phyloP scores from a whole-genome alignment of 2,113 vertebrate species.

The Mellivora capensis region DNA sequence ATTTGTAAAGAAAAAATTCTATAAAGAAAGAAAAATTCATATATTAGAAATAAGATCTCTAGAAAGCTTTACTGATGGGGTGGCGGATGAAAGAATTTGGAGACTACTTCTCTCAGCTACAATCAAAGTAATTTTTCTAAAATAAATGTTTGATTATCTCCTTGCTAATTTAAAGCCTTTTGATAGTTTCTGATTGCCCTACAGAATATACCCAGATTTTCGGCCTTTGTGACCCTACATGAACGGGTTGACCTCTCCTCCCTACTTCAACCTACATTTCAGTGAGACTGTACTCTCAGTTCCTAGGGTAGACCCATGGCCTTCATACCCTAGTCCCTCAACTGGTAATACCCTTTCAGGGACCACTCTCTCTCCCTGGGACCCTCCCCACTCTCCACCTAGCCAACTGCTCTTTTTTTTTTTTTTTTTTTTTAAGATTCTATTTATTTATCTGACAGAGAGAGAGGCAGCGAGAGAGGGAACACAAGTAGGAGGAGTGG shows the following conservation, averaged over 20 bases:
- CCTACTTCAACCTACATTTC: not conserved
- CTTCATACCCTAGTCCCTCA: not conserved
- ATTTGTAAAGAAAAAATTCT: no score
- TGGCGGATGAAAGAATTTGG: not conserved
- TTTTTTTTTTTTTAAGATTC: no score
- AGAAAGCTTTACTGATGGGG: not conserved
- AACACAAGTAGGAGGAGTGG: no score
- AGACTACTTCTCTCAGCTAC: not conserved
- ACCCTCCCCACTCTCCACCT: not conserved
- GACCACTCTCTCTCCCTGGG: not conserved
- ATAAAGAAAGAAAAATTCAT: not conserved
- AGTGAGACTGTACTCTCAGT: not conserved
- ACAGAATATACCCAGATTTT: not conserved
- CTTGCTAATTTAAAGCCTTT: not conserved
- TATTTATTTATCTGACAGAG: no score
- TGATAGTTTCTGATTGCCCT: not conserved
- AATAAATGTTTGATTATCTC: not conserved
- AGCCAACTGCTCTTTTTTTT: not conserved
- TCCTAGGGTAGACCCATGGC: not conserved
- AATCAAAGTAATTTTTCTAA: not conserved
- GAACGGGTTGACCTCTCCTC: not conserved
- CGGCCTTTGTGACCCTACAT: not conserved
- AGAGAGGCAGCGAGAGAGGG: no score
- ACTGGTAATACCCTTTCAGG: not conserved
- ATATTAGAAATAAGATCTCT: not conserved